Conservation (phyloP, 2,888 invertebrate species). For the Drosophila nigricruria region DNA sequence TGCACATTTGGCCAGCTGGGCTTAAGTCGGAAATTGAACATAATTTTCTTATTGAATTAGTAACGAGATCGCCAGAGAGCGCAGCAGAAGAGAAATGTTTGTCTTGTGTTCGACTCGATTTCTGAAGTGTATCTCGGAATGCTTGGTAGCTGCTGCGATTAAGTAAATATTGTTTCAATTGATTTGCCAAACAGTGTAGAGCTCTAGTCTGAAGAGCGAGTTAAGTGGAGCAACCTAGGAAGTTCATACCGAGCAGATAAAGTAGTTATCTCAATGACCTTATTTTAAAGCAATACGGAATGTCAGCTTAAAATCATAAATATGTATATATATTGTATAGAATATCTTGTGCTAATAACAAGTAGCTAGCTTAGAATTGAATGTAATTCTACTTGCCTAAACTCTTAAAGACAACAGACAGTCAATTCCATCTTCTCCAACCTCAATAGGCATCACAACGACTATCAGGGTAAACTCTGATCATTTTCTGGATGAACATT, state of each 20-base stretch:
- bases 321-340: background rate
- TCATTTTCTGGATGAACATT: too few relatives aligned
- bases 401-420: too few relatives aligned
- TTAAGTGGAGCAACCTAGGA: slow-evolving; percentile 32
- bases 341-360: too few relatives aligned
- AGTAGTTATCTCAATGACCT: background rate
- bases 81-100: slow-evolving; percentile 52
- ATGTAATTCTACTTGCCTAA: too few relatives aligned
- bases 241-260: background rate
- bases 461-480: too few relatives aligned
- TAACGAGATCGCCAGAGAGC: slow-evolving; percentile 49
- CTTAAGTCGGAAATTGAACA: slow-evolving; percentile 71
- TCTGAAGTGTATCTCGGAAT: slow-evolving; percentile 75
- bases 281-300: slow-evolving; percentile 6
- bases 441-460: too few relatives aligned
- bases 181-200: slow-evolving; percentile 67
- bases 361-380: too few relatives aligned
- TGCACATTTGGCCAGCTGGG: slow-evolving; percentile 35
- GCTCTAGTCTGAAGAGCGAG: slow-evolving; percentile 28
- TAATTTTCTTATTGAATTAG: slow-evolving; percentile 74
- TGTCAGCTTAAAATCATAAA: background rate
- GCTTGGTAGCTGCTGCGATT: slow-evolving; percentile 69
- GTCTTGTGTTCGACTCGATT: slow-evolving; percentile 72
- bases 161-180: slow-evolving; percentile 73
- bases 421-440: too few relatives aligned